Evolutionary conservation across 2,888 invertebrate species (phyloP), one percentile per base, ranked within the genome.

Genomic region (Chymomyza amoena): DNA sequence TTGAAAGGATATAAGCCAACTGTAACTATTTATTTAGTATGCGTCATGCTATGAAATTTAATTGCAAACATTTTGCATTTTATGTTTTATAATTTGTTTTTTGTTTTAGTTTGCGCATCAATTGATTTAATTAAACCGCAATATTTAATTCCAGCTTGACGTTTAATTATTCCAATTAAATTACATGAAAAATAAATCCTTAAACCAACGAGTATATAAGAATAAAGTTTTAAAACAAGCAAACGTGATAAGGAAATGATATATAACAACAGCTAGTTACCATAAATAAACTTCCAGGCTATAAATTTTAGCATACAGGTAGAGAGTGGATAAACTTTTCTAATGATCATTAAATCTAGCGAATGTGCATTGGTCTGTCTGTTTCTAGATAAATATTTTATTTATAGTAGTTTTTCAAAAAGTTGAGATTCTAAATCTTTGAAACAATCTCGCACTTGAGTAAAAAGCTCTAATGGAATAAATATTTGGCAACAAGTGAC

Each of bases 91-190:
- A 45, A 65, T 65, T 65, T 59, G 45, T 65, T 65, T 59, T 45
- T 65, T 32, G 32, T 32, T 32, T 65, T 32, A 64, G 64, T 45
- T 45, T 45, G 39, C 39, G 39, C 36, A 15, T 36, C 70, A 76
- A 76, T 76, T 73, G 65, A 73, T 69, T 76, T 76, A 76, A 67
- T 73, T 69, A 67, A 69, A 66, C 75, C 75, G 54, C 71, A 68
- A 61, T 67, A 6, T 45, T 71, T 75, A 64, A 65, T 61, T 75
- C 70, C 70, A 75, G 66, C 75, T 75, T 71, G 76, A 62, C 71
- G 67, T 68, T 75, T 75, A 71, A 75, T 75, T 71, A 68, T 71
- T 65, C 36, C 72, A 68, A 71, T 75, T 75, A 75, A 74, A 57
- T 57, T 28, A 57, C 18, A 57, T 18, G 20, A 7, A 20, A 57